Conservation (phyloP, 2,888 invertebrate genomes). For the Dynastes grantii region DNA sequence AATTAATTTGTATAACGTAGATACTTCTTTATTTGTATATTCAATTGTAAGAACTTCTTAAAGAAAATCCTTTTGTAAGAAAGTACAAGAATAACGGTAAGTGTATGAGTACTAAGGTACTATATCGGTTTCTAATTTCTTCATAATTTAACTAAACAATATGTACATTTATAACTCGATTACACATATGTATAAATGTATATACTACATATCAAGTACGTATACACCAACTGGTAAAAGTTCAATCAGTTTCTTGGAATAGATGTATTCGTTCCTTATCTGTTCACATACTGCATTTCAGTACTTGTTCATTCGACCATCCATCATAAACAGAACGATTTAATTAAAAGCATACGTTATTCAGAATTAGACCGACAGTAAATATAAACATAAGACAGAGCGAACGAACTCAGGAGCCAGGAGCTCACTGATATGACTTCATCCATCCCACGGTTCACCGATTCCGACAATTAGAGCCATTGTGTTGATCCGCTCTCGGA, state of each 20-base stretch:
- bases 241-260: conserved; percentile 5
- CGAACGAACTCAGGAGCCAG: conserved; percentile 38
- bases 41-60: too few species aligned
- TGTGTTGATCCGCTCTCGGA: conserved; percentile 45
- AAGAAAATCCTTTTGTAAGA: too few species aligned
- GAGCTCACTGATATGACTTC: conserved; percentile 46
- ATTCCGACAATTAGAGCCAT: conserved; percentile 44
- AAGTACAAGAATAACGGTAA: too few species aligned
- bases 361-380: conserved; percentile 40
- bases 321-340: conserved; percentile 39
- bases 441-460: conserved; percentile 46
- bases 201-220: too few species aligned
- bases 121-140: too few species aligned
- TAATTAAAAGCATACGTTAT: conserved; percentile 43
- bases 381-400: conserved; percentile 35
- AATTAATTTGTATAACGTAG: too few species aligned
- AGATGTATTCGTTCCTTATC: conserved; percentile 5
- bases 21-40: too few species aligned
- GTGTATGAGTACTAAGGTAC: too few species aligned
- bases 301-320: conserved; percentile 29
- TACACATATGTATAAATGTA: too few species aligned
- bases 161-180: too few species aligned
- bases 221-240: not conserved
- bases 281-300: conserved; percentile 26
- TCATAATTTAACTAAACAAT: too few species aligned